Evolutionary conservation across 2,888 invertebrate species (phyloP), one percentile per base, ranked within the genome.

Genomic region (Ormyrus rosae): DNA sequence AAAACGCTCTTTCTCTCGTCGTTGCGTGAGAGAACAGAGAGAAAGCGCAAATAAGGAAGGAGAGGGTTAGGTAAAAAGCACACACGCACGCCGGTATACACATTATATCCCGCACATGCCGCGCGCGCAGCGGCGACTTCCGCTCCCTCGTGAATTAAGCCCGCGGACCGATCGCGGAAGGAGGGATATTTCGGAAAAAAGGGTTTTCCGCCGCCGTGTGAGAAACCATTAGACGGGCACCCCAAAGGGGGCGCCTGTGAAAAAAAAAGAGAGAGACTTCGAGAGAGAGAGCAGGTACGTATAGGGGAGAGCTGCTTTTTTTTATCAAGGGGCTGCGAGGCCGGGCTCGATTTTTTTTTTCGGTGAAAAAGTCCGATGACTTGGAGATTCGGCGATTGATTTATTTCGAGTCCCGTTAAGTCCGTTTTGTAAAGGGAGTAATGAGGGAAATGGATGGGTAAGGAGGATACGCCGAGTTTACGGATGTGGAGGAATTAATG

Each of bases 201-300:
- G 82, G 82, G 82, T 82, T 82, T 82, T 82, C 82, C 82, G 74
- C 73, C 45, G 45, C 60, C 56, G 68, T 80, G 82, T 80, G 80
- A 82, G 82, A 82, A 82, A 82, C 80, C 78, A 82, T 80, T 82
- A 80, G 82, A 82, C 68, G 74, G 19, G 13, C 78, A 78, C 78
- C 64, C 75, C 71, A 34, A 34, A 34, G 34, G 34, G 55, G 9
- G 67, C 60, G 72, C 19, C 53, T 73, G 68, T 48, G 70, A 75
- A 80, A 80, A 76, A 76, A 75, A 67, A 71, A 56, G 58, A 19
- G 77, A 51, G 53, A 19, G 34, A 34, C 34, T 34, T 4, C 34
- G 48, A 48, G 64, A 6, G 64, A 55, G 63, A 56, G 48, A 45
- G 45, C 72, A 71, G 56, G 61, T 69, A 74, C 7, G 19, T 65